phyloP scores from a whole-genome alignment of 2,113 vertebrate species.

The Heterocephalus glaber region DNA sequence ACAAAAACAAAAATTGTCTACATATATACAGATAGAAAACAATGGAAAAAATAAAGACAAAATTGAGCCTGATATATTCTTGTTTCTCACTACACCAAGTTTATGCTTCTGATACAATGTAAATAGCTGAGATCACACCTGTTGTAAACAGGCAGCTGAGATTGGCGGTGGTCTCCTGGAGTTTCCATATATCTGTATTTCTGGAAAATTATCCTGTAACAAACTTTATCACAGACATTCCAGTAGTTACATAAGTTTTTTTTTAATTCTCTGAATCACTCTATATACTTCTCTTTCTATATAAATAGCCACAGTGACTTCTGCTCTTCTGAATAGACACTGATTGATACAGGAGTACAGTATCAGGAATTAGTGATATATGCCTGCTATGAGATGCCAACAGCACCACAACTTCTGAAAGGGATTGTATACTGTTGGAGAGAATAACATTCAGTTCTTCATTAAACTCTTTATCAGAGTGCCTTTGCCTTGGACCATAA shows the following conservation, averaged over 20 bases:
- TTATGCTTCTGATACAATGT: neutral
- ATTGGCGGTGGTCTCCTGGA: neutral
- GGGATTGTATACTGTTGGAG: neutral
- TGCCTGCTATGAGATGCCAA: neutral
- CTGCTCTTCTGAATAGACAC: neutral
- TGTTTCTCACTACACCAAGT: neutral
- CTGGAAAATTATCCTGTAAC: neutral
- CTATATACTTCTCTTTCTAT: neutral
- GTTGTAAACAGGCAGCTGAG: neutral
- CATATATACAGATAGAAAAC: neutral
- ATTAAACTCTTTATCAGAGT: slow-evolving; percentile 43
- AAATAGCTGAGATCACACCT: neutral
- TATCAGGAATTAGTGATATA: neutral
- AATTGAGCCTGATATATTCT: neutral
- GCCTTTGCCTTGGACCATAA: neutral
- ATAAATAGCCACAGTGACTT: neutral
- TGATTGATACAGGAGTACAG: slow-evolving; percentile 23
- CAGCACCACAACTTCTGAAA: neutral
- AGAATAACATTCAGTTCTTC: slow-evolving; percentile 46
- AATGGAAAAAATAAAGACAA: neutral
- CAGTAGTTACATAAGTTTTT: neutral
- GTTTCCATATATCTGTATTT: neutral
- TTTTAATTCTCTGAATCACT: neutral
- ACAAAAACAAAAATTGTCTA: neutral
- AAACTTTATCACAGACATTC: neutral